These are phyloP conservation scores for Marisa cornuarietis DNA, from an alignment of 1,140 invertebrate genomes.

Conservation along the genomic window DNA sequence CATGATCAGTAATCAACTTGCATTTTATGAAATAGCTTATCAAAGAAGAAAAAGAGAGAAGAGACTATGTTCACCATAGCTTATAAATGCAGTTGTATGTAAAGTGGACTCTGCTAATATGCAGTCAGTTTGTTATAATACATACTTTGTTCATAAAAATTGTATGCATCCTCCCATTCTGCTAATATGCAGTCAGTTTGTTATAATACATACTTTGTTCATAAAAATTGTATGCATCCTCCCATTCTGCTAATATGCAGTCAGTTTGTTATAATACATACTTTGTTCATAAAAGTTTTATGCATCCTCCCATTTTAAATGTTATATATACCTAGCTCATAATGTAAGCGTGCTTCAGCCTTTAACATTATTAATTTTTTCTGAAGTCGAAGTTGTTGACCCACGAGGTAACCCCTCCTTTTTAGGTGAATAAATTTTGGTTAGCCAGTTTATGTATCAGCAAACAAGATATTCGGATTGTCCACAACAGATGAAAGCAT, in stretches of 20 bases:
- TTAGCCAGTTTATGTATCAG: too few relatives aligned
- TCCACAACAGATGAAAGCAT: too few relatives aligned
- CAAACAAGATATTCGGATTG: too few relatives aligned
- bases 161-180: background rate
- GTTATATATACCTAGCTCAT: background rate
- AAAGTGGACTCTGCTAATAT: background rate
- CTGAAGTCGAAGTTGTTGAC: too few relatives aligned
- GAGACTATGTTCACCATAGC: too few relatives aligned
- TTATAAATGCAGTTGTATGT: background rate
- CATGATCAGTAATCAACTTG: too few relatives aligned
- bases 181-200: background rate
- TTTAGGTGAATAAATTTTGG: too few relatives aligned
- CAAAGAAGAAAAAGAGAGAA: too few relatives aligned
- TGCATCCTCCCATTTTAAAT: background rate
- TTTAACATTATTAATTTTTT: background rate
- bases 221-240: background rate
- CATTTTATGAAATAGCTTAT: too few relatives aligned
- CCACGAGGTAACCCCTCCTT: too few relatives aligned
- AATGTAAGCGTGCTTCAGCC: background rate
- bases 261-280: background rate
- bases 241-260: background rate
- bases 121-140: background rate
- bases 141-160: background rate
- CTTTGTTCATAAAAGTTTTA: background rate
- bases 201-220: background rate